Conservation (phyloP, 2,888 invertebrate genomes). For the Acanthococcus lagerstroemiae region DNA sequence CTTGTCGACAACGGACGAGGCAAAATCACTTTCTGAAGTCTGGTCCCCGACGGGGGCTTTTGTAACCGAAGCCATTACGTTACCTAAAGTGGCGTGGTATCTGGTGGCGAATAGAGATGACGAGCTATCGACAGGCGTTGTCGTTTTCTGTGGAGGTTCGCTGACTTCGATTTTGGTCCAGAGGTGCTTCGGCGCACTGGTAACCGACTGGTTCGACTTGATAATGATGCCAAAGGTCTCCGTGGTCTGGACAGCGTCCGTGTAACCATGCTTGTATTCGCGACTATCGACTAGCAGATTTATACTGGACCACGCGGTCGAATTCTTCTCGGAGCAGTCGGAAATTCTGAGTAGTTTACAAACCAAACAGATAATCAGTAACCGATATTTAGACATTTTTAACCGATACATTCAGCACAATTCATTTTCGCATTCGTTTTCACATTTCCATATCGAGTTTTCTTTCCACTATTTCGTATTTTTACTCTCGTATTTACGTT, state of each 20-base stretch:
- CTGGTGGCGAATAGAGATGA: not conserved
- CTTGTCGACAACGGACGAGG: not conserved
- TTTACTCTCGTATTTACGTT: no score
- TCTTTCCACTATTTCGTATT: no score
- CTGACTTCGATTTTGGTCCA: constrained; percentile 17
- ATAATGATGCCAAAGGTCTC: constrained; percentile 33
- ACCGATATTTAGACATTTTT: constrained; percentile 20
- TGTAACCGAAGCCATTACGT: not conserved
- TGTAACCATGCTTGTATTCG: not conserved
- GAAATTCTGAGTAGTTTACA: not conserved
- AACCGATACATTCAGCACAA: constrained; percentile 6
- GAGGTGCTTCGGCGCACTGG: not conserved
- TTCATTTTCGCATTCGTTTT: constrained; percentile 10
- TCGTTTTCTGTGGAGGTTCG: not conserved
- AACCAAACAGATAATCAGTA: constrained; percentile 8
- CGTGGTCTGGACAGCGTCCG: constrained; percentile 26
- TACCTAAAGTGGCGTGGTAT: not conserved
- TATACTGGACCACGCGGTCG: constrained; percentile 13
- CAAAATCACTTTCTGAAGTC: not conserved
- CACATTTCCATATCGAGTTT: not conserved
- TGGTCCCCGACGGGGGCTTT: not conserved
- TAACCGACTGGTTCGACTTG: constrained; percentile 1
- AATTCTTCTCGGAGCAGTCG: not conserved
- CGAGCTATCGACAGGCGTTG: not conserved
- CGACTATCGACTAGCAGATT: constrained; percentile 7